phyloP scores from a whole-genome alignment of 2,113 vertebrate genomes.

The Burhinus bistriatus region DNA sequence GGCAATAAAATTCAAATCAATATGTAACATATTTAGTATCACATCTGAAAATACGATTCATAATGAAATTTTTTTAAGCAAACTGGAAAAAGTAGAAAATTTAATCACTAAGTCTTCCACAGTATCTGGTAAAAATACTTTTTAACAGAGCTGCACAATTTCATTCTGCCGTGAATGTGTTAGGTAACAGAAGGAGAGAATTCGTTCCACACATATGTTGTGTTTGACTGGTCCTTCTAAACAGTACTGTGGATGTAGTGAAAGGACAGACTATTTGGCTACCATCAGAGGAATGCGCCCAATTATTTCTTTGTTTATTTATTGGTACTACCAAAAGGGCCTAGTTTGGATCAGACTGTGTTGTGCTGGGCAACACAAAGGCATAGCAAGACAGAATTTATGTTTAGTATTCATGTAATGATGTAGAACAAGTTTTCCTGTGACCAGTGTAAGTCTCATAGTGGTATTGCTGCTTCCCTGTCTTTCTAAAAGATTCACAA shows the following conservation, averaged over 20 bases:
- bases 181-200: not conserved
- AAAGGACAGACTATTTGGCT: not conserved
- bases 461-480: not conserved
- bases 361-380: not conserved
- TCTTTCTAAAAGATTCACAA: not conserved
- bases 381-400: not conserved
- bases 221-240: not conserved
- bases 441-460: not conserved
- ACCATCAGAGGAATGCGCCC: not conserved
- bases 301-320: not conserved
- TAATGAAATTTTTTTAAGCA: not conserved
- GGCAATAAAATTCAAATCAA: not conserved
- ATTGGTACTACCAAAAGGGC: not conserved
- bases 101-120: not conserved
- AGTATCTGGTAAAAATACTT: not conserved
- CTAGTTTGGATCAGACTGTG: not conserved
- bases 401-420: not conserved
- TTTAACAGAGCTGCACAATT: not conserved
- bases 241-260: not conserved
- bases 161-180: not conserved
- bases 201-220: not conserved
- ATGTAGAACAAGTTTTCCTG: not conserved
- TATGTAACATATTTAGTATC: not conserved
- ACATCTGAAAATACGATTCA: not conserved
- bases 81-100: not conserved